A percentile compares a stretch with the other conserved stretches of the same genome.
Evolutionary conservation across 2,113 vertebrate genomes (phyloP).

Genomic region (Eulemur macaco): DNA sequence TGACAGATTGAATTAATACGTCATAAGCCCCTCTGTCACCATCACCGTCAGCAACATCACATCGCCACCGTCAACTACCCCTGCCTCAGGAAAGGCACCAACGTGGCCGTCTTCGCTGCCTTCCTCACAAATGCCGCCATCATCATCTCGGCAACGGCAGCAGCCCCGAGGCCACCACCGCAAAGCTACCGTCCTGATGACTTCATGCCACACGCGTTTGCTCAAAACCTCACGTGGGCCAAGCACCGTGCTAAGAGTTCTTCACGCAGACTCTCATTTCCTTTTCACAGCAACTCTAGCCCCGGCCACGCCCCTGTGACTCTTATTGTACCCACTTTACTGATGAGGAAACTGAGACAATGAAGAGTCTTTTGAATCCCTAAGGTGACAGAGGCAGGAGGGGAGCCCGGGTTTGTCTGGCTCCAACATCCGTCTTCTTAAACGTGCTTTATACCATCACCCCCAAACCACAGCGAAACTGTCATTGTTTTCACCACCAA

Average conservation of each 20-base stretch:
- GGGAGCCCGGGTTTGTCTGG: neutral
- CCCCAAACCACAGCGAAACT: neutral
- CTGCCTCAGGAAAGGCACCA: no score
- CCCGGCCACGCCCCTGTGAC: rapidly evolving
- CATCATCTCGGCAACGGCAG: rapidly evolving
- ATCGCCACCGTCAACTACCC: rapidly evolving
- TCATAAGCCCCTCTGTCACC: slow-evolving; percentile 60
- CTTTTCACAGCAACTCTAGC: rapidly evolving
- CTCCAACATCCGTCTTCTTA: neutral
- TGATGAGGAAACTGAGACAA: neutral
- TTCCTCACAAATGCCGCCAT: rapidly evolving
- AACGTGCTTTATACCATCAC: neutral
- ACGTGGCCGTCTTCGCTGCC: rapidly evolving
- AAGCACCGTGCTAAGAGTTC: rapidly evolving
- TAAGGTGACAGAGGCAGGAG: neutral
- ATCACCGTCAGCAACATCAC: neutral
- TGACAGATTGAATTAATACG: neutral
- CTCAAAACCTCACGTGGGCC: rapidly evolving
- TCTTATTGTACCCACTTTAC: neutral
- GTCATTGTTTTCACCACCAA: rapidly evolving
- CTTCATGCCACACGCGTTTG: rapidly evolving
- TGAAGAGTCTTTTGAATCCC: neutral
- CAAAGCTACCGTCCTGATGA: rapidly evolving
- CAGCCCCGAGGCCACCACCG: neutral
- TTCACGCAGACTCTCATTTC: rapidly evolving